Conservation (phyloP, 2,888 invertebrate genomes). For the Meteorus cinctellus region DNA sequence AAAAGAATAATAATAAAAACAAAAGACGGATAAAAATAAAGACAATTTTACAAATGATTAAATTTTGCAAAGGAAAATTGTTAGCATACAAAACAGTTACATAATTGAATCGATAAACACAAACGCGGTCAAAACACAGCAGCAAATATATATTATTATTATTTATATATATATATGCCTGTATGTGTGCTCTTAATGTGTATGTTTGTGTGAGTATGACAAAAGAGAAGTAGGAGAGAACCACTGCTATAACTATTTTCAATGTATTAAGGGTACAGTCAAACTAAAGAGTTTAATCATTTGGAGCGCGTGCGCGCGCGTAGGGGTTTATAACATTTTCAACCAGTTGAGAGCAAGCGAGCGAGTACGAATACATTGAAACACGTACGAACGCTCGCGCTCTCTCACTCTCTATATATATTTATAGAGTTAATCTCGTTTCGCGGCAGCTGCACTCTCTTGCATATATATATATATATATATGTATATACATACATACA, state of each 20-base stretch:
- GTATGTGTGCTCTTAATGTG: background rate
- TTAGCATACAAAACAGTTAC: constrained; percentile 50
- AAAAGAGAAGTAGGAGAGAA: constrained; percentile 58
- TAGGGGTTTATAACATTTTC: constrained; percentile 25
- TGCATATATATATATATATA: too few relatives aligned
- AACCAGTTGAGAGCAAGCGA: constrained; percentile 25
- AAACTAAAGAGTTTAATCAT: constrained; percentile 54
- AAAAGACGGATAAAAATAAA: background rate
- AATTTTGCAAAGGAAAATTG: constrained; percentile 2
- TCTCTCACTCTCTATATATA: constrained; percentile 51
- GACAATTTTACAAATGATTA: background rate
- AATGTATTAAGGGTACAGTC: constrained; percentile 71
- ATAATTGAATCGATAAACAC: constrained; percentile 68
- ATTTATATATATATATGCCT: background rate
- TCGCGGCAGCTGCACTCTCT: constrained; percentile 68
- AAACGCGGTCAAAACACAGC: background rate
- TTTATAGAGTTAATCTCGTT: constrained; percentile 72
- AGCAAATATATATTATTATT: constrained; percentile 1
- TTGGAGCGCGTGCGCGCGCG: constrained; percentile 13
- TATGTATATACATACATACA: too few relatives aligned
- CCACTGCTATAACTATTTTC: constrained; percentile 71
- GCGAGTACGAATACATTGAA: constrained; percentile 5
- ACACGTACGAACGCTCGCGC: constrained; percentile 41
- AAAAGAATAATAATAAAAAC: too few relatives aligned
- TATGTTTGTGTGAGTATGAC: background rate